These are phyloP conservation scores for Hemibagrus wyckioides DNA, from an alignment of 2,113 vertebrate species.

Conservation along the genomic window DNA sequence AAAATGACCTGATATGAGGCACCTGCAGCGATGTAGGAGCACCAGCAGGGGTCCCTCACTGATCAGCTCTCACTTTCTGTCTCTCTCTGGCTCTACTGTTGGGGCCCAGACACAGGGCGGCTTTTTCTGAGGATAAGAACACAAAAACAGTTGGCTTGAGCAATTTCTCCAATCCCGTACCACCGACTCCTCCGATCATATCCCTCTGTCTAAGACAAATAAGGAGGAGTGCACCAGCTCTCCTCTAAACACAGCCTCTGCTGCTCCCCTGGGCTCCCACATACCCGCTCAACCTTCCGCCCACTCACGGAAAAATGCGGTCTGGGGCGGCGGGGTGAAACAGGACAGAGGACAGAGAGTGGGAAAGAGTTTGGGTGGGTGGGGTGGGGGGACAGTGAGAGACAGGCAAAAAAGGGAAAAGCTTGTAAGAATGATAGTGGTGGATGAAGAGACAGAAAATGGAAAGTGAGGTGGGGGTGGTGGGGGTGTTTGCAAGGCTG, in stretches of 20 bases:
- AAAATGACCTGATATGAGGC: not conserved
- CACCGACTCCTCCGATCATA: slow-evolving; percentile 21
- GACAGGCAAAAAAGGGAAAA: slow-evolving; percentile 15
- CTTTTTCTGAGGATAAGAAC: slow-evolving; percentile 17
- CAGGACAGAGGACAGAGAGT: slow-evolving; percentile 31
- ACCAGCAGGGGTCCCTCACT: slow-evolving; percentile 77
- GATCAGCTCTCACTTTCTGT: slow-evolving; percentile 44
- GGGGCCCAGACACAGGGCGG: not conserved
- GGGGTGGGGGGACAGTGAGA: not conserved
- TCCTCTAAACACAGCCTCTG: slow-evolving; percentile 28
- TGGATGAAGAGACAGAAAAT: not conserved
- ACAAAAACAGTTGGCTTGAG: slow-evolving; percentile 27
- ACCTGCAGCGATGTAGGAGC: slow-evolving; percentile 53
- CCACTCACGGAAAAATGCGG: slow-evolving; percentile 48
- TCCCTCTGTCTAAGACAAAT: slow-evolving; percentile 24
- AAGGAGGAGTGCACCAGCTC: slow-evolving; percentile 25
- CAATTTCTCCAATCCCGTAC: slow-evolving; percentile 31
- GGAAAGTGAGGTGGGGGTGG: slow-evolving; percentile 23
- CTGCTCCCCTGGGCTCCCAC: slow-evolving; percentile 42
- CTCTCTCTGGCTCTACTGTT: not conserved
- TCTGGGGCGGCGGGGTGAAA: slow-evolving; percentile 35
- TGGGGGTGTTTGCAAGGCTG: not conserved
- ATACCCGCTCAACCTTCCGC: slow-evolving; percentile 51
- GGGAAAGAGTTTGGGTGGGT: not conserved
- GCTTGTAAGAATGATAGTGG: slow-evolving; percentile 4